phyloP scores from a whole-genome alignment of 2,888 invertebrate genomes.

The Cyaniris semiargus region DNA sequence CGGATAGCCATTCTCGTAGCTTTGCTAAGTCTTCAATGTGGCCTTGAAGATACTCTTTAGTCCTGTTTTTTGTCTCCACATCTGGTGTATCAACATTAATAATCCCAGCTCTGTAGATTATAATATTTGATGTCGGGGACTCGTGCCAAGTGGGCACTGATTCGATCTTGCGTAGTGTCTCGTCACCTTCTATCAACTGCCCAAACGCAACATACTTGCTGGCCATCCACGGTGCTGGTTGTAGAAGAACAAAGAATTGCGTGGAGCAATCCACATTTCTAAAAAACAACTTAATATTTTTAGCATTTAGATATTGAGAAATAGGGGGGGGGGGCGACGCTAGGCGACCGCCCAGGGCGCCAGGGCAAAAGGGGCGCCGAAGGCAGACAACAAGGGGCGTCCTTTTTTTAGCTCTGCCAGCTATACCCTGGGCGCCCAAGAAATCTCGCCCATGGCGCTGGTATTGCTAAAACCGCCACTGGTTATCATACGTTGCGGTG shows the following conservation, averaged over 20 bases:
- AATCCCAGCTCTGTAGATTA: constrained; percentile 58
- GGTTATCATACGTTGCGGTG: too few relatives aligned
- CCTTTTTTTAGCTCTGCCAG: too few relatives aligned
- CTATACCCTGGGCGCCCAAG: too few relatives aligned
- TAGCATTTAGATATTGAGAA: too few relatives aligned
- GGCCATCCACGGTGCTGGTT: constrained; percentile 86
- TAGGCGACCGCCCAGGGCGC: too few relatives aligned
- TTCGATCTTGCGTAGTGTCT: constrained; percentile 82
- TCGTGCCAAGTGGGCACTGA: constrained; percentile 82
- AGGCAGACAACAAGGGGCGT: too few relatives aligned
- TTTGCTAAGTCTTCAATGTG: constrained; percentile 63
- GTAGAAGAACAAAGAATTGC: constrained; percentile 85
- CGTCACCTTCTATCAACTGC: constrained; percentile 84
- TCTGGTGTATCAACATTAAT: constrained; percentile 64
- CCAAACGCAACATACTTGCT: constrained; percentile 87
- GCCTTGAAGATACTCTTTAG: constrained; percentile 57
- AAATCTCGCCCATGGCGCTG: too few relatives aligned
- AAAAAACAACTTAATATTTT: constrained; percentile 37
- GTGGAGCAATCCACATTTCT: constrained; percentile 83
- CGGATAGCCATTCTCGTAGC: constrained; percentile 54
- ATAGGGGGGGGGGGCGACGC: too few relatives aligned
- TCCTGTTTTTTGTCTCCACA: constrained; percentile 56
- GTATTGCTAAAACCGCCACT: too few relatives aligned
- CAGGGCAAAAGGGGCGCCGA: too few relatives aligned
- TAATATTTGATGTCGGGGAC: constrained; percentile 67